Percentiles rank a stretch among this genome's conserved stretches.
These are phyloP conservation scores for Meta bourneti DNA, from an alignment of 2,888 invertebrate genomes.

Conservation along the genomic window DNA sequence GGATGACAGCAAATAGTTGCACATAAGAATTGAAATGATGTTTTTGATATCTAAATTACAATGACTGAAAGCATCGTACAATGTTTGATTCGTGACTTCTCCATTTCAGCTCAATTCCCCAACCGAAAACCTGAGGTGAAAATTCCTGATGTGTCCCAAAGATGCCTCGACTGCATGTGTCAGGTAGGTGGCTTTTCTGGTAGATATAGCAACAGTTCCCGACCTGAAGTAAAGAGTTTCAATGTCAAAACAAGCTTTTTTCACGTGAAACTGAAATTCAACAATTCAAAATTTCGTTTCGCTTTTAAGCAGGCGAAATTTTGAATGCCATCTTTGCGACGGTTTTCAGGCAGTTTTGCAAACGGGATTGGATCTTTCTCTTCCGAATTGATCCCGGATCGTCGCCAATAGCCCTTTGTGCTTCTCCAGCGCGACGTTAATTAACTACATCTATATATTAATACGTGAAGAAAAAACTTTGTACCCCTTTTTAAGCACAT, in stretches of 20 bases:
- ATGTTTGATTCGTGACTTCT: no score
- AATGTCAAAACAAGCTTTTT: neutral
- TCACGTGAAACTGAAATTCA: neutral
- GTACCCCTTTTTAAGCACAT: no score
- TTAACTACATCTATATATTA: no score
- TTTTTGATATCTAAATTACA: no score
- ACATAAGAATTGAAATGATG: no score
- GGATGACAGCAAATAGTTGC: no score
- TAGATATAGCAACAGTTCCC: neutral
- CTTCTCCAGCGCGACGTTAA: no score
- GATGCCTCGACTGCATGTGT: conserved; percentile 78
- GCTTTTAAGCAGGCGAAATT: neutral
- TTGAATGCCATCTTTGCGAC: neutral
- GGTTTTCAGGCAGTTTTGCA: neutral
- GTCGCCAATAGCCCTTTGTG: no score
- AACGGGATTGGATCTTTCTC: no score
- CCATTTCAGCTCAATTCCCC: neutral
- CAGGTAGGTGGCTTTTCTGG: conserved; percentile 63
- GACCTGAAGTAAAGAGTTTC: neutral
- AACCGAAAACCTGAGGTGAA: conserved; percentile 1
- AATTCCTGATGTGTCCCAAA: conserved; percentile 63
- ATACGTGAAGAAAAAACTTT: no score
- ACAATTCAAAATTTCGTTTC: neutral
- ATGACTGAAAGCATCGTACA: no score
- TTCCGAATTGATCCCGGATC: no score